Evolutionary conservation across 1,140 invertebrate species (phyloP).

Genomic region (Coptotermes formosanus): DNA sequence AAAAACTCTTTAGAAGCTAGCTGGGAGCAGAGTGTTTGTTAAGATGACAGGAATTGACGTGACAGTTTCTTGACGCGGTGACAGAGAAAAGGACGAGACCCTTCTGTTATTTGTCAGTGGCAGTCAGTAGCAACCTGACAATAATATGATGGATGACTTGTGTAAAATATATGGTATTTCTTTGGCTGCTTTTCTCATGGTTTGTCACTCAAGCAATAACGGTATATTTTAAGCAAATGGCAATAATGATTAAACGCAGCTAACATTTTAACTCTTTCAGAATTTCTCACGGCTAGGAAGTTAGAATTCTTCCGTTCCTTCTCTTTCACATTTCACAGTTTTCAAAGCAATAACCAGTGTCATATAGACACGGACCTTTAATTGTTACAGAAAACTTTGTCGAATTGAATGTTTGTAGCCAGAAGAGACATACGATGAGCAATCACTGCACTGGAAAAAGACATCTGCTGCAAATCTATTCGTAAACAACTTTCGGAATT

Average conservation of each 20-base stretch:
- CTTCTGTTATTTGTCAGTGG: neutral
- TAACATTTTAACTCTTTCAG: too few species aligned
- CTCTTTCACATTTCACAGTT: too few species aligned
- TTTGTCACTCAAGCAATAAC: neutral
- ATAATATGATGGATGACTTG: neutral
- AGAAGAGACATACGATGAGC: too few species aligned
- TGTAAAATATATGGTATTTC: neutral
- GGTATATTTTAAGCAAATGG: neutral
- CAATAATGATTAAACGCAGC: neutral
- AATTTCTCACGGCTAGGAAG: too few species aligned
- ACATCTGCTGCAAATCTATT: too few species aligned
- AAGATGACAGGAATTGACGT: neutral
- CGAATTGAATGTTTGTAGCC: too few species aligned
- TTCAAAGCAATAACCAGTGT: too few species aligned
- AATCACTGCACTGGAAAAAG: too few species aligned
- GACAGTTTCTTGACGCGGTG: neutral
- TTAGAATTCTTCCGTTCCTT: too few species aligned
- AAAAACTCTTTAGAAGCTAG: neutral
- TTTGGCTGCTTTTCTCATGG: neutral
- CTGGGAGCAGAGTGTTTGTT: neutral
- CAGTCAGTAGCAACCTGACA: neutral
- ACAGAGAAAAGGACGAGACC: neutral
- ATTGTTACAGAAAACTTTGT: too few species aligned
- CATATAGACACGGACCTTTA: too few species aligned
- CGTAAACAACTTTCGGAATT: too few species aligned